phyloP scores from a whole-genome alignment of 1,140 invertebrate species.

The Apolygus lucorum region DNA sequence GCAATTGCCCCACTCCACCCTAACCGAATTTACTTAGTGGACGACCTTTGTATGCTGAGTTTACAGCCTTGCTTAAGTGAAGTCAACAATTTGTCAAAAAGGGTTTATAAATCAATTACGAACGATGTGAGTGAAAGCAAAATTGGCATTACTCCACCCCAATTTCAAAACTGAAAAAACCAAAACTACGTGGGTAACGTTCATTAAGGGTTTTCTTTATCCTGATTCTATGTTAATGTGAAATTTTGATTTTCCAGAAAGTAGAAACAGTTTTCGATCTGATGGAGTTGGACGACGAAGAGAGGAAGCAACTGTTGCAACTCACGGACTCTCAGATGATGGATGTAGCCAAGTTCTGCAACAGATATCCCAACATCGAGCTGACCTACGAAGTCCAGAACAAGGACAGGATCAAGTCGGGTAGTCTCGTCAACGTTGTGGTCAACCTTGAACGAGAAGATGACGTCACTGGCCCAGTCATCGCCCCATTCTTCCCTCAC shows the following conservation, averaged over 20 bases:
- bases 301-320: constrained; percentile 75
- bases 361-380: constrained; percentile 98
- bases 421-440: constrained; percentile 74
- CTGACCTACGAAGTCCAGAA: constrained; percentile 85
- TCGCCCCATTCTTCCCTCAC: constrained; percentile 90
- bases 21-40: too few relatives aligned
- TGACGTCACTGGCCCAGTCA: constrained; percentile 90
- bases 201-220: too few relatives aligned
- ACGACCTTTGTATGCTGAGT: too few relatives aligned
- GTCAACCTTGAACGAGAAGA: constrained; percentile 93
- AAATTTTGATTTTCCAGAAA: constrained; percentile 41
- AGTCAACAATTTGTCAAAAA: too few relatives aligned
- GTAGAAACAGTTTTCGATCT: constrained; percentile 97
- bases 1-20: too few relatives aligned
- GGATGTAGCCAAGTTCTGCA: constrained; percentile 96
- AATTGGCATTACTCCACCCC: too few relatives aligned
- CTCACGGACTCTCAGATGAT: constrained; percentile 82
- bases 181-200: too few relatives aligned
- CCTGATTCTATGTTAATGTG: too few relatives aligned
- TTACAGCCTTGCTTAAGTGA: too few relatives aligned
- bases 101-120: too few relatives aligned
- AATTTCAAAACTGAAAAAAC: too few relatives aligned
- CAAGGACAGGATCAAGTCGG: constrained; percentile 68
- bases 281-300: constrained; percentile 96
- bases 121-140: too few relatives aligned